These are phyloP conservation scores for Tenthredo livida DNA, from an alignment of 2,888 invertebrate species.

Conservation along the genomic window DNA sequence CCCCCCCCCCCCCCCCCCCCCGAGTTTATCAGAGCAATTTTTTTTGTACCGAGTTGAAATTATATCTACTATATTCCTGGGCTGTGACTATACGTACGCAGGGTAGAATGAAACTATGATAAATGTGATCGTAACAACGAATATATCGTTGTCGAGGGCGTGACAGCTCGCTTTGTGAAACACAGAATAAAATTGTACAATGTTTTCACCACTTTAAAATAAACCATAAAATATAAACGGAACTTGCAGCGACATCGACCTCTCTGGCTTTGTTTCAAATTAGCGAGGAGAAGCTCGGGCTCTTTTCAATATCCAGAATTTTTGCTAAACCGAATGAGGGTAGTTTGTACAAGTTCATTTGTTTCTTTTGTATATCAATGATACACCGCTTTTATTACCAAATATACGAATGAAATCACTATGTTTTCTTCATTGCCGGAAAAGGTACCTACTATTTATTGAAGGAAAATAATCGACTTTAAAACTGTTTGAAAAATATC, in stretches of 20 bases:
- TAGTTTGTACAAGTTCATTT: not conserved
- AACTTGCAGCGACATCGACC: not conserved
- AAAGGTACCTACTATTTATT: too few relatives aligned
- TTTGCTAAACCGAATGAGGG: not conserved
- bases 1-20: too few relatives aligned
- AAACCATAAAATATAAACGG: not conserved
- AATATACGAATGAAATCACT: too few relatives aligned
- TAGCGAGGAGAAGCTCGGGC: not conserved
- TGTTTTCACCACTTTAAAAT: not conserved
- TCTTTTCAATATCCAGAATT: not conserved
- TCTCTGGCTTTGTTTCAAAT: not conserved
- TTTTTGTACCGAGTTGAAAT: not conserved
- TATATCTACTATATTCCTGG: not conserved
- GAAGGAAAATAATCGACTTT: too few relatives aligned
- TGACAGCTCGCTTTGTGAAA: conserved; percentile 6
- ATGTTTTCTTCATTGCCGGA: too few relatives aligned
- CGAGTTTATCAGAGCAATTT: not conserved
- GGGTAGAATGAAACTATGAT: not conserved
- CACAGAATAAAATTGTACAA: not conserved
- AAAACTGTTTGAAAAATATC: too few relatives aligned
- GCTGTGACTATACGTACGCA: not conserved
- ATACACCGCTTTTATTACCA: too few relatives aligned
- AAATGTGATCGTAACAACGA: not conserved
- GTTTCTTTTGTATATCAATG: not conserved
- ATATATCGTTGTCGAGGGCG: not conserved